These are phyloP conservation scores for Cerceris ruficornis DNA, from an alignment of 2,888 invertebrate genomes.

Conservation along the genomic window DNA sequence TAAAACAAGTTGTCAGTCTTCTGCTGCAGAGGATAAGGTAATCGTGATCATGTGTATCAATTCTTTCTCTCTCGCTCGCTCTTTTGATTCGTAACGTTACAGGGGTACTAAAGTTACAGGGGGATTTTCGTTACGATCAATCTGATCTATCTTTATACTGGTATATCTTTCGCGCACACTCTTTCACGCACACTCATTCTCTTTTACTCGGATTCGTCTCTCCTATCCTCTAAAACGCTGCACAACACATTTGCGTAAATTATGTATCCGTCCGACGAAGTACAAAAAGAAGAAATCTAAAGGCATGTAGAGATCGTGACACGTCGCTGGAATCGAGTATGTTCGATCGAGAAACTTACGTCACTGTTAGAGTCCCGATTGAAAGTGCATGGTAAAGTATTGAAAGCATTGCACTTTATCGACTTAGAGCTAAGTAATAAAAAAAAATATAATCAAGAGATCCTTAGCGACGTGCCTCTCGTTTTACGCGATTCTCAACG, in stretches of 20 bases:
- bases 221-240: constrained; percentile 27
- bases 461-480: no score
- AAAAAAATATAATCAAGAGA: neutral
- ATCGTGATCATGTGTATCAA: constrained; percentile 10
- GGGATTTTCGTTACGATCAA: neutral
- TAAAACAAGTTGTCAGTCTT: constrained; percentile 79
- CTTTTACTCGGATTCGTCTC: constrained; percentile 16
- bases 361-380: no score
- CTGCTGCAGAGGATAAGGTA: constrained; percentile 72
- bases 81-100: neutral
- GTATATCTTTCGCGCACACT: neutral
- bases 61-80: neutral
- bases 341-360: no score
- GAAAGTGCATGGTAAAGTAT: no score
- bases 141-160: neutral
- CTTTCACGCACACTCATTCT: neutral
- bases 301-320: neutral
- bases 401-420: neutral
- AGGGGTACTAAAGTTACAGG: neutral
- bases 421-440: neutral
- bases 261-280: constrained; percentile 18
- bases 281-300: constrained; percentile 20
- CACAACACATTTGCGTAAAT: constrained; percentile 14
- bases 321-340: no score
- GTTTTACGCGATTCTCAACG: no score